Conservation (phyloP, 23 tunicate genomes). For the Styela clava region DNA sequence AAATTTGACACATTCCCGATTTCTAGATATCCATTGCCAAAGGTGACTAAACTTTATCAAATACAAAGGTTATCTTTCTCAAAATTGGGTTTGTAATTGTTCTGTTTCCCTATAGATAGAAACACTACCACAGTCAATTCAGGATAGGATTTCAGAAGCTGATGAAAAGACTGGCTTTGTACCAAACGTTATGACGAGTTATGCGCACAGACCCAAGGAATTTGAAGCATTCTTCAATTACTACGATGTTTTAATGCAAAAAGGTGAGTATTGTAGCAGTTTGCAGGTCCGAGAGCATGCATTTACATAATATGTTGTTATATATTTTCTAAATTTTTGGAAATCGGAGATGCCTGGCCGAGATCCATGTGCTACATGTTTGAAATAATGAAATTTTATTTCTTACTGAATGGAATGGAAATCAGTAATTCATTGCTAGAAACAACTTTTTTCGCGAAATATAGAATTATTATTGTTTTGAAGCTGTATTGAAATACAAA, state of each 20-base stretch:
- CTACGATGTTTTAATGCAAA: slow-evolving; percentile 33
- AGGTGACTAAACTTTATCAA: neutral
- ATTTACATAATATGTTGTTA: no score
- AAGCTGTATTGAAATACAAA: no score
- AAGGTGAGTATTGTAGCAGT: slow-evolving; percentile 10
- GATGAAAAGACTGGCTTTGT: slow-evolving; percentile 34
- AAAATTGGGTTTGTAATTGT: no score
- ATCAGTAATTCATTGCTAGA: no score
- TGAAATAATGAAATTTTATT: no score
- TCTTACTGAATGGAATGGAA: no score
- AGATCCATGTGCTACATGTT: no score
- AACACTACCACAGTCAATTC: slow-evolving; percentile 14
- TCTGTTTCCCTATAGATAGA: slow-evolving; percentile 6
- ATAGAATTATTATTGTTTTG: no score
- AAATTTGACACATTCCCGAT: slow-evolving; percentile 26
- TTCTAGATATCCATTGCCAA: slow-evolving; percentile 23
- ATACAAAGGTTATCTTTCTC: neutral
- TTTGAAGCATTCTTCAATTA: slow-evolving; percentile 25
- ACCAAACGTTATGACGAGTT: slow-evolving; percentile 23
- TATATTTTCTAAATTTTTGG: no score
- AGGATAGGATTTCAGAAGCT: slow-evolving; percentile 7
- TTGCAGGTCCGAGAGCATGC: no score
- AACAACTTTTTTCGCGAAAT: no score
- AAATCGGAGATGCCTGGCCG: no score
- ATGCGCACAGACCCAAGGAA: slow-evolving; percentile 21